Evolutionary conservation across 2,797 vertebrate species (phyloP), one percentile per base, ranked within the genome.

Genomic region (Scolopax bukidnonensis): DNA sequence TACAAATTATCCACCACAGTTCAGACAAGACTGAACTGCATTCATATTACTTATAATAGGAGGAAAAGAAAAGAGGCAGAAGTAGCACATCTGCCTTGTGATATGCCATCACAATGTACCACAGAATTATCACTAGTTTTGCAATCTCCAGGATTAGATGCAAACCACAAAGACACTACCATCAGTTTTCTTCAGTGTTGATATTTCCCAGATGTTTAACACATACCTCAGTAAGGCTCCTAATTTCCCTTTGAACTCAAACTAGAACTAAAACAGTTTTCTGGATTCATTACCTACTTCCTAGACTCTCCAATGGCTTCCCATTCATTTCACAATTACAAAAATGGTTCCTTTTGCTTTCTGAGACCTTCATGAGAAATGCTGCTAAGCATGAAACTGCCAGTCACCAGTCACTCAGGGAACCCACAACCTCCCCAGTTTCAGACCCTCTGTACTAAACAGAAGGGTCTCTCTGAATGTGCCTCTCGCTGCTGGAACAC

Each of bases 391-490:
- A 28, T 0, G 16, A 32, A 50, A 41, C 10, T 32, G 36, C 36
- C 59, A 32, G 41, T 3, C 30, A 8, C 1, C 19, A 60, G 11
- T 3, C 69, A 25, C 4, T 36, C 4, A 18, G 33, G 50, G 75
- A 87, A 43, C 28, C 12, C 67, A 1, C 0, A 2, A 54, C 67
- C 24, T 60, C 40, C n/a, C 45, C 57, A 4, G 10, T 4, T 25
- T 19, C 32, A 21, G 45, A 36, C 18, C 24, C 64, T 23, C 51
- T 5, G 5, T 2, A 19, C 27, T 5, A 10, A 43, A 30, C 77
- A 82, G 20, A 67, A 45, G 25, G 27, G n/a, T 28, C 23, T 38
- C 76, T 83, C 54, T 33, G 30, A 28, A 8, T 1, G 17, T 4
- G 30, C 25, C 71, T 47, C 38, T 41, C 67, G 33, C 64, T 4